Evolutionary conservation across 2,797 vertebrate genomes (phyloP).

Genomic region (Amniataba percoides): DNA sequence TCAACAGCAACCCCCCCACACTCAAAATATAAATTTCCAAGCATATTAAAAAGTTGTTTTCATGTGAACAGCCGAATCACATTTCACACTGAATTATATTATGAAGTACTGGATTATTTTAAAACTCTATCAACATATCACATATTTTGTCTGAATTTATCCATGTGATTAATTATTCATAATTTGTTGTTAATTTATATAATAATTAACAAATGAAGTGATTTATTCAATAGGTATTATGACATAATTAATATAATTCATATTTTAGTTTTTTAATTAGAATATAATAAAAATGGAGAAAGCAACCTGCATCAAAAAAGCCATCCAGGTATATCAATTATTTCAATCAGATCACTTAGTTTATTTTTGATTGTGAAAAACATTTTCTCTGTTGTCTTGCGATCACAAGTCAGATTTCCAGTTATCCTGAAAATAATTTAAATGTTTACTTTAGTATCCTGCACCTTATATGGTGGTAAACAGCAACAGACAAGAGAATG

Average conservation of each 20-base stretch:
- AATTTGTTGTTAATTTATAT: background rate
- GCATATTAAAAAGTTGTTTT: too few species aligned
- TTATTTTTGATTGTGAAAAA: background rate
- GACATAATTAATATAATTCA: background rate
- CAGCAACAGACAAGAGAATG: too few species aligned
- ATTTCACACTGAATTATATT: background rate
- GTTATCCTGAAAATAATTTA: too few species aligned
- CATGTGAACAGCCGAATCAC: background rate
- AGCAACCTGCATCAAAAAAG: background rate
- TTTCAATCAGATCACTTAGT: background rate
- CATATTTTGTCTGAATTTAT: background rate
- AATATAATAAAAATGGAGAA: background rate
- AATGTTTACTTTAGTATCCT: too few species aligned
- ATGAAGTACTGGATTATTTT: background rate
- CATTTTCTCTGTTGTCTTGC: background rate
- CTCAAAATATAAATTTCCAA: too few species aligned
- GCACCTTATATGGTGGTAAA: too few species aligned
- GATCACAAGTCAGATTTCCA: background rate
- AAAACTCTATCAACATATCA: background rate
- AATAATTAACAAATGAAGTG: background rate
- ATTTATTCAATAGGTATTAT: background rate
- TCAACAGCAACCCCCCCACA: too few species aligned
- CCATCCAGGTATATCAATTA: background rate
- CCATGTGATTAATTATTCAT: background rate
- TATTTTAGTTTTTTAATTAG: background rate